Evolutionary conservation across 2,888 invertebrate genomes (phyloP).

Genomic region (Lasioglossum calceatum): DNA sequence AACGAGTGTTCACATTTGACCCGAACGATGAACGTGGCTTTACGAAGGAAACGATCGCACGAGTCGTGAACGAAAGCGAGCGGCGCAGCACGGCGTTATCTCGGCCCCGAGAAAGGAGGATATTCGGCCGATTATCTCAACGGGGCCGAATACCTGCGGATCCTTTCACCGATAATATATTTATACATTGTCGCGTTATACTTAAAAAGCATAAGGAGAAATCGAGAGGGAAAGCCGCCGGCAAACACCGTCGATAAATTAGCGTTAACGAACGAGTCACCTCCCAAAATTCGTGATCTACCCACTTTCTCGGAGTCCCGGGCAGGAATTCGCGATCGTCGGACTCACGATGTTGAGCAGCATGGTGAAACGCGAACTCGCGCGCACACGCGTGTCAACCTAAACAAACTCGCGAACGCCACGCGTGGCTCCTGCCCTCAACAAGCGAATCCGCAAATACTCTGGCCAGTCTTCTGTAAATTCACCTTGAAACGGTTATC

Average conservation of each 20-base stretch:
- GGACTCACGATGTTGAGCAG: background rate
- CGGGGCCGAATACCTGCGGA: constrained; percentile 45
- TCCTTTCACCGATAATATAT: constrained; percentile 70
- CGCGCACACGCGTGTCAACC: background rate
- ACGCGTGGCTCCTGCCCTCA: background rate
- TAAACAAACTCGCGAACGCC: background rate
- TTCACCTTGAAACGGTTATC: constrained; percentile 76
- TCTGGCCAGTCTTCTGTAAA: constrained; percentile 71
- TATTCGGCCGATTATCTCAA: constrained; percentile 55
- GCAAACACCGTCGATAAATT: constrained; percentile 53
- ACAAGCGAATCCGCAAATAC: constrained; percentile 71
- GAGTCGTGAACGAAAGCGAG: constrained; percentile 32
- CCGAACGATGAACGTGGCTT: background rate
- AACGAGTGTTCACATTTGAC: background rate
- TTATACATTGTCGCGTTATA: constrained; percentile 65
- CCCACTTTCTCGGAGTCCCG: constrained; percentile 38
- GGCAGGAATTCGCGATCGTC: background rate
- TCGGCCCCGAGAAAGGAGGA: constrained; percentile 18
- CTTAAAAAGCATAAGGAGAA: constrained; percentile 67
- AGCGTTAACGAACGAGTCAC: constrained; percentile 45
- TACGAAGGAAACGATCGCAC: constrained; percentile 16
- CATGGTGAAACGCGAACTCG: background rate
- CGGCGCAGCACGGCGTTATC: constrained; percentile 9
- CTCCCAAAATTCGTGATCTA: constrained; percentile 34
- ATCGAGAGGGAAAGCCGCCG: constrained; percentile 70